Evolutionary conservation across 64 coral and sea anemone genomes (phyloP), one percentile per base, ranked within the genome.

Genomic region (Acropora tenuis): DNA sequence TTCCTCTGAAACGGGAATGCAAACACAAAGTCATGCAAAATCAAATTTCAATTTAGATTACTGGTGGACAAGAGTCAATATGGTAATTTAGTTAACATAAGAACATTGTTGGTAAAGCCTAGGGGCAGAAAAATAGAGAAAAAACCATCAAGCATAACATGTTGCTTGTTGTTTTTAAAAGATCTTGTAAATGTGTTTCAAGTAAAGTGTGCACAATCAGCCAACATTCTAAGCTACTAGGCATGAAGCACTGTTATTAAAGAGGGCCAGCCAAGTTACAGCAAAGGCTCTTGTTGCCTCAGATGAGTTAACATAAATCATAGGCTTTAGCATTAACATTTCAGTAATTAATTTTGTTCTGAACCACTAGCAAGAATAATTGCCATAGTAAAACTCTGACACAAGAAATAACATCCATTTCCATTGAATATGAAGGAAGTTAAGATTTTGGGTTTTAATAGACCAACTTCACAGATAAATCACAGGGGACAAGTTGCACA

Each of bases 1-100:
- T 30, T 30, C 30, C 30, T 30, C 30, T 55, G 52, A 1, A 55
- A 55, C 52, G 6, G 5, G 52, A 55, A 76, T 76, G 74, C 75
- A 78, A 78, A 71, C 45, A 49, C 6, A 69, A 72, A n/a, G 45
- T 58, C 11, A 13, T 49, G 10, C 53, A 85, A 83, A 41, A 48
- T 65, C 47, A 48, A 69, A 48, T 71, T 85, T 65, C 67, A 44
- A n/a, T 71, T 85, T 85, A 3, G 16, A 72, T 85, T 15, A 72
- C 58, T 42, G 10, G 61, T 69, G 43, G 0, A 16, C 45, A 19
- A 16, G 17, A 6, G 11, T 49, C 65, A 72, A 1, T 13, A 71
- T 71, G 68, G 68, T 71, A 71, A 71, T 71, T 4, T 30, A 20
- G 17, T 20, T 40, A 71, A 20, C 1, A 6, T 71, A 30, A 30